These are phyloP conservation scores for Drosophila cognata DNA, from an alignment of 2,888 invertebrate genomes.

Conservation along the genomic window DNA sequence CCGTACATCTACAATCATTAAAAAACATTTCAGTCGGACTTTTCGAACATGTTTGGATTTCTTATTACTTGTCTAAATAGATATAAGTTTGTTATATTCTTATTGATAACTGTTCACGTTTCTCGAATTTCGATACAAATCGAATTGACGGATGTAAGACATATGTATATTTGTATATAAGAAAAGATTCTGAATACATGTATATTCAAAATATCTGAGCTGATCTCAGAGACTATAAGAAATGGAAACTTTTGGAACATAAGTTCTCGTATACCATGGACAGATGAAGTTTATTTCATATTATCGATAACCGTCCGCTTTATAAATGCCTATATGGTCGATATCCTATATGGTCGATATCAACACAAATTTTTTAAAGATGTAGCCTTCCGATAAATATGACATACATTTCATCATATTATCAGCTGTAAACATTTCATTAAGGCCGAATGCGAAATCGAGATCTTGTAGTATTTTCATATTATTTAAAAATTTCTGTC, in stretches of 20 bases:
- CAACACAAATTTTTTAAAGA: background rate
- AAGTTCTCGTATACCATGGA: background rate
- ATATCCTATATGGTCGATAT: too few species aligned
- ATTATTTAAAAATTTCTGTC: background rate
- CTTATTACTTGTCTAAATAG: too few species aligned
- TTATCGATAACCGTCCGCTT: background rate
- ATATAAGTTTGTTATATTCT: background rate
- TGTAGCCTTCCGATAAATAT: background rate
- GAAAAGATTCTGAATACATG: background rate
- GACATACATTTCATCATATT: background rate
- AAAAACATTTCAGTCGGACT: background rate
- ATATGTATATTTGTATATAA: background rate
- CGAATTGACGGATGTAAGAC: background rate
- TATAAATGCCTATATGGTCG: background rate
- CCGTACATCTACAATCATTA: background rate
- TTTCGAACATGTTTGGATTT: too few species aligned
- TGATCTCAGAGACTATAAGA: background rate
- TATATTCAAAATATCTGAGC: background rate
- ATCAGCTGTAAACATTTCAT: background rate
- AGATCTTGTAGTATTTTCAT: rapidly evolving
- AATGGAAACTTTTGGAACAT: background rate
- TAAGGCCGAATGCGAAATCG: background rate
- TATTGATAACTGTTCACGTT: background rate
- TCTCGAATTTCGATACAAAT: background rate
- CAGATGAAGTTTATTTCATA: background rate